Evolutionary conservation across 2,113 vertebrate genomes (phyloP).

Genomic region (Brachirus orientalis): DNA sequence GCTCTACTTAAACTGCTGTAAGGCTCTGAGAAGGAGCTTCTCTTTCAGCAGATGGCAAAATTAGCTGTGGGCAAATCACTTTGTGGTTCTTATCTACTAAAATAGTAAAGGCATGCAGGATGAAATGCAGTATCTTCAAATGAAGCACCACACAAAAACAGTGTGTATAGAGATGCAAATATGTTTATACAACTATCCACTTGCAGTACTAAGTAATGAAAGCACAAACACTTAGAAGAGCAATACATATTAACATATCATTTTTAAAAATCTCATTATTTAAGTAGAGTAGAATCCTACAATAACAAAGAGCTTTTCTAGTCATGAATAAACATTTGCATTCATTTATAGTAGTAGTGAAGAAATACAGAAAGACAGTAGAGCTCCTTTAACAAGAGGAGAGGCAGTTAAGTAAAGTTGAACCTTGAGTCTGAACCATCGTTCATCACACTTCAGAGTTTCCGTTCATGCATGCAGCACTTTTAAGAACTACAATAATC

Average conservation of each 20-base stretch:
- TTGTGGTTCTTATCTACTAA: slow-evolving; percentile 58
- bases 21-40: slow-evolving; percentile 47
- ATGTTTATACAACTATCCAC: slow-evolving; percentile 41
- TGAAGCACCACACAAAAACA: slow-evolving; percentile 42
- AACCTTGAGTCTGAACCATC: slow-evolving; percentile 10
- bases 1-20: slow-evolving; percentile 59
- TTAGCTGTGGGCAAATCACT: slow-evolving; percentile 65
- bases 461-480: slow-evolving; percentile 42
- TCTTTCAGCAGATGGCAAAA: slow-evolving; percentile 73
- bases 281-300: slow-evolving; percentile 12
- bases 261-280: slow-evolving; percentile 42
- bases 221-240: slow-evolving; percentile 28
- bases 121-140: slow-evolving; percentile 48
- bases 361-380: slow-evolving; percentile 26
- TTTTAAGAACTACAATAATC: slow-evolving; percentile 68
- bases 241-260: slow-evolving; percentile 43
- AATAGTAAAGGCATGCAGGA: slow-evolving; percentile 54
- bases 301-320: slow-evolving; percentile 2
- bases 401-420: slow-evolving; percentile 8
- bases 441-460: slow-evolving; percentile 24
- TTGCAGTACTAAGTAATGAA: slow-evolving; percentile 35
- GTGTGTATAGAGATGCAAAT: slow-evolving; percentile 27
- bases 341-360: slow-evolving; percentile 34
- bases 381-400: slow-evolving; percentile 28
- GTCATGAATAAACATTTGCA: slow-evolving; percentile 49